A percentile compares a stretch with the other conserved stretches of the same genome.
phyloP scores from a whole-genome alignment of 1,140 invertebrate genomes.

The Calephelis nemesis region DNA sequence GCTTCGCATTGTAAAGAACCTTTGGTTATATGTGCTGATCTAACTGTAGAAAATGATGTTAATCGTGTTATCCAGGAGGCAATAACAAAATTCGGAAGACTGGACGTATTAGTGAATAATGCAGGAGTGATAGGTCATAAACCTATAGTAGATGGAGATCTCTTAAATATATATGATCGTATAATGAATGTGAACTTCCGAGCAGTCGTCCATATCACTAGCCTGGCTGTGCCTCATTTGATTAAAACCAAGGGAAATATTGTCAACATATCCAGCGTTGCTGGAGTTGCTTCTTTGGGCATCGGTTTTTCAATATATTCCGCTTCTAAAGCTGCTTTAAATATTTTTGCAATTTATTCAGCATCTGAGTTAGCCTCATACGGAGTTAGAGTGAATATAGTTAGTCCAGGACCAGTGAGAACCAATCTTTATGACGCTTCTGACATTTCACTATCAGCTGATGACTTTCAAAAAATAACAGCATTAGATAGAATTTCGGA shows the following conservation, averaged over 20 bases:
- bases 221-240: conserved; percentile 25
- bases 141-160: background rate
- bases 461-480: conserved; percentile 7
- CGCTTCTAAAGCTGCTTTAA: conserved; percentile 32
- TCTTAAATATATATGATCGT: conserved; percentile 1
- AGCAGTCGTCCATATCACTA: conserved; percentile 29
- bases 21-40: conserved; percentile 25
- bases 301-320: conserved; percentile 22
- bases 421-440: conserved; percentile 33
- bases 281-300: background rate
- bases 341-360: conserved; percentile 35
- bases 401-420: conserved; percentile 35
- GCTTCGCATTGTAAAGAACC: conserved; percentile 30
- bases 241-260: conserved; percentile 36
- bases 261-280: conserved; percentile 38
- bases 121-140: background rate
- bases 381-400: conserved; percentile 42
- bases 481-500: conserved; percentile 26
- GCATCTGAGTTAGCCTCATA: conserved; percentile 37
- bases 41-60: conserved; percentile 35
- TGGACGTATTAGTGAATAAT: conserved; percentile 41
- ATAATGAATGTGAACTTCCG: conserved; percentile 36
- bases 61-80: conserved; percentile 28
- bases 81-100: conserved; percentile 34
- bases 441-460: conserved; percentile 23